Conservation (phyloP, 1,140 invertebrate species). For the Mactra quadrangularis region DNA sequence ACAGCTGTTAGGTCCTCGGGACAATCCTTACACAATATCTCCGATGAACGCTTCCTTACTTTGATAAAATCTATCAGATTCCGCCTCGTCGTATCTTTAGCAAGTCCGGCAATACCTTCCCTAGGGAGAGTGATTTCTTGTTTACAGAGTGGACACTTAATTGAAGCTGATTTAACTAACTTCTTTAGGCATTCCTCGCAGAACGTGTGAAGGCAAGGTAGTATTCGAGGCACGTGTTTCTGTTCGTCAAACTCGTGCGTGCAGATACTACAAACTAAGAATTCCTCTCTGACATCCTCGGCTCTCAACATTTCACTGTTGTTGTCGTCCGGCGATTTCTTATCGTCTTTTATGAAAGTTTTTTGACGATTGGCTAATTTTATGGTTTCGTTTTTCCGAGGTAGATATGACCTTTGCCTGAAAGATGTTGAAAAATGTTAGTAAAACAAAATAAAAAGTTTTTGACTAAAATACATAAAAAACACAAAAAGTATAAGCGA, state of each 20-base stretch:
- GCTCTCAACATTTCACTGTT: conserved; percentile 58
- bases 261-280: conserved; percentile 67
- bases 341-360: conserved; percentile 16
- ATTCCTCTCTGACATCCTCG: conserved; percentile 67
- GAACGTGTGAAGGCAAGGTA: conserved; percentile 69
- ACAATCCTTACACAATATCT: conserved; percentile 69
- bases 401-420: background rate
- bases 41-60: conserved; percentile 63
- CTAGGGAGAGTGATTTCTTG: conserved; percentile 54
- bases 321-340: background rate
- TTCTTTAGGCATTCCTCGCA: conserved; percentile 66
- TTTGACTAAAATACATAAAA: too few species aligned
- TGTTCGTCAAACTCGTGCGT: conserved; percentile 67
- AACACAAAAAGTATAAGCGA: too few species aligned
- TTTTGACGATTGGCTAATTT: background rate
- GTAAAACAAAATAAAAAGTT: background rate
- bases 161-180: conserved; percentile 41
- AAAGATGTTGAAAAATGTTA: background rate
- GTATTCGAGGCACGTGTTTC: conserved; percentile 60
- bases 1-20: conserved; percentile 67
- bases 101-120: conserved; percentile 56
- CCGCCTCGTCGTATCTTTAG: conserved; percentile 66
- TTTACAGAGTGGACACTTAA: conserved; percentile 66
- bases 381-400: background rate
- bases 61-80: conserved; percentile 68